Evolutionary conservation across 37 sponge, comb jelly and placozoan genomes (phyloP), one percentile per base, ranked within the genome.

Genomic region (Chondrilla cf. caribensis): DNA sequence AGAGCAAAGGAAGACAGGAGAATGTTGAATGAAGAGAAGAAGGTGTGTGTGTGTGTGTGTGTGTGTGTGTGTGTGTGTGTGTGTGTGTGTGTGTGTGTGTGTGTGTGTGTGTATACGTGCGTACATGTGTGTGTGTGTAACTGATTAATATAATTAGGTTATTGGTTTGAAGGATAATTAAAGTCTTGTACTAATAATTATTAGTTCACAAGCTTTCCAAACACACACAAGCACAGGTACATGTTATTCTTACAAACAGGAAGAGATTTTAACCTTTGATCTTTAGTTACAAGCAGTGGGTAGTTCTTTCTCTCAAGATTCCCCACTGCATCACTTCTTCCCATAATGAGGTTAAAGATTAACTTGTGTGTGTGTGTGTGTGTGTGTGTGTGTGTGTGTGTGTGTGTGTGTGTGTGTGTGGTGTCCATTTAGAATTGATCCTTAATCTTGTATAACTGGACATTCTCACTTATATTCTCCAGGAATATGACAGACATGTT

Each of bases 11-110:
- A 87, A 39, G 92, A 91, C 47, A 66, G 79, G 38, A 59, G 36
- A 7, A 87, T 87, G 88, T 62, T 88, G 43, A 57, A 43, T 0
- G 88, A 85, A 3, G 92, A 88, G 64, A 85, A 79, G 66, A 91
- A 78, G 86, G 92, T 91, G 32, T 8, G 60, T 2, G 58, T 7
- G 70, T 18, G 58, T 51, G 35, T 73, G 5, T 55, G 57, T 66
- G 25, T 22, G 14, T 62, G 54, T 54, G 82, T 82, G 87, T 76
- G 51, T 47, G 51, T 47, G 51, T 47, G 51, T 47, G 51, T 47
- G 51, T 47, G 51, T 47, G 51, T 47, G 68, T 9, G 68, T 67
- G 68, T 9, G 68, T 29, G 68, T 29, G 68, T 17, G 15, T 60
- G 64, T 15, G 64, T 60, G 64, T 67, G 68, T 6, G 35, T 67